Evolutionary conservation across 2,888 invertebrate genomes (phyloP).

Genomic region (Latheticus oryzae): DNA sequence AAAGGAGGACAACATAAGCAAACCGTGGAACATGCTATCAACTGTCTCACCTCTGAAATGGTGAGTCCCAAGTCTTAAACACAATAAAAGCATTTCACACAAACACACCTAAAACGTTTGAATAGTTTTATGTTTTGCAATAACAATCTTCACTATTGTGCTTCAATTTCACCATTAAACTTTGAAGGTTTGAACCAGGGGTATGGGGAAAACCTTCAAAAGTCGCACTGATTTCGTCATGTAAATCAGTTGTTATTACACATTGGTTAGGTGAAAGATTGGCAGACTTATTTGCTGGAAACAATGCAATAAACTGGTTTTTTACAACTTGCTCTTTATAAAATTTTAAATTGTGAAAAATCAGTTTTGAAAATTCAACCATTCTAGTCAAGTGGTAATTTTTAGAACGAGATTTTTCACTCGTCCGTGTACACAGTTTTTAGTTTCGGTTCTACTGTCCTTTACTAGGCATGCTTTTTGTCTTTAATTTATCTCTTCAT

Average conservation of each 20-base stretch:
- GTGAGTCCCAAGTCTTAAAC: slow-evolving; percentile 70
- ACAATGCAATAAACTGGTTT: slow-evolving; percentile 28
- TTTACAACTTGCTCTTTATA: slow-evolving; percentile 3
- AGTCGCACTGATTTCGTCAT: slow-evolving; percentile 50
- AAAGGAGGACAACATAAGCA: slow-evolving; percentile 66
- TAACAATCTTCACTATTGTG: slow-evolving; percentile 28
- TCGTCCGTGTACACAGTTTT: slow-evolving; percentile 60
- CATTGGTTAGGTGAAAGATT: slow-evolving; percentile 31
- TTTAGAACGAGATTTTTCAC: slow-evolving; percentile 43
- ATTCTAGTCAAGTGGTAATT: background rate
- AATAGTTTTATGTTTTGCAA: slow-evolving; percentile 33
- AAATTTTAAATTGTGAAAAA: slow-evolving; percentile 4
- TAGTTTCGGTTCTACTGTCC: slow-evolving; percentile 35
- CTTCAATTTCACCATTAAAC: slow-evolving; percentile 20
- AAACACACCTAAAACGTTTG: slow-evolving; percentile 21
- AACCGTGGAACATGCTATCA: slow-evolving; percentile 78
- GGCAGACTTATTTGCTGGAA: too few species aligned
- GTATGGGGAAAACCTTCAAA: too few species aligned
- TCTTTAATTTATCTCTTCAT: slow-evolving; percentile 32
- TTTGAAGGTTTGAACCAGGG: slow-evolving; percentile 24
- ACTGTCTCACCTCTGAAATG: slow-evolving; percentile 87
- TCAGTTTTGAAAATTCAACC: slow-evolving; percentile 4
- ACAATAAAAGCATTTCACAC: slow-evolving; percentile 33
- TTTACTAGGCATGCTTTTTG: slow-evolving; percentile 43
- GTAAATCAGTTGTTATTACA: slow-evolving; percentile 64